Evolutionary conservation across 1,140 invertebrate genomes (phyloP), one percentile per base, ranked within the genome.

Genomic region (Calephelis nemesis): DNA sequence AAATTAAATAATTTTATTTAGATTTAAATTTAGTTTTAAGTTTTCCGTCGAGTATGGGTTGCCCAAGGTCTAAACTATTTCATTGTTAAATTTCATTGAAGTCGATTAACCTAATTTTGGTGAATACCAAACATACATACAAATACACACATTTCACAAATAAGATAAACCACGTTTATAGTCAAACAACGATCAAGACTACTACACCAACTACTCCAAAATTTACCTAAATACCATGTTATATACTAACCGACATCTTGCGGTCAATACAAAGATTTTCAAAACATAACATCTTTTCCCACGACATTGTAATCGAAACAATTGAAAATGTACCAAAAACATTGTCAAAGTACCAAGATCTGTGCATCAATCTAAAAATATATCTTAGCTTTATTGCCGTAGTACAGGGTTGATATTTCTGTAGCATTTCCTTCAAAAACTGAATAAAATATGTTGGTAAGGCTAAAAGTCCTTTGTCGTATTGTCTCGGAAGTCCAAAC

Each of bases 231-330:
- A 84, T 83, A 85, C 74, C 74, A 70, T 75, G 74, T 83, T 81
- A 88, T 88, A 82, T 80, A 88, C 74, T 81, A 76, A 77, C 81
- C 79, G 75, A 77, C 85, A 85, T 82, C 74, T 74, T 72, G 78
- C 76, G 84, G 83, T 87, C 84, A 87, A 87, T 87, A 84, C 73
- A 76, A 85, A 81, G 67, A 73, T 74, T 79, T 80, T 82, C 69
- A 79, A 78, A 81, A 71, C 47, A 60, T 69, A 69, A 70, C 70
- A 66, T 67, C 79, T 74, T 77, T 71, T 85, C 84, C 82, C 86
- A 85, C 82, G 82, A 78, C 72, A 75, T 79, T 83, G 74, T 81
- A 42, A 58, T 40, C 71, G 47, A 83, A 82, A 83, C 82, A 85
- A 87, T 83, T 65, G 74, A 65, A 79, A 84, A 76, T 77, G 70